A percentile compares a stretch with the other conserved stretches of the same genome.
phyloP scores from a whole-genome alignment of 1,140 invertebrate genomes.

The Zophobas atratus region DNA sequence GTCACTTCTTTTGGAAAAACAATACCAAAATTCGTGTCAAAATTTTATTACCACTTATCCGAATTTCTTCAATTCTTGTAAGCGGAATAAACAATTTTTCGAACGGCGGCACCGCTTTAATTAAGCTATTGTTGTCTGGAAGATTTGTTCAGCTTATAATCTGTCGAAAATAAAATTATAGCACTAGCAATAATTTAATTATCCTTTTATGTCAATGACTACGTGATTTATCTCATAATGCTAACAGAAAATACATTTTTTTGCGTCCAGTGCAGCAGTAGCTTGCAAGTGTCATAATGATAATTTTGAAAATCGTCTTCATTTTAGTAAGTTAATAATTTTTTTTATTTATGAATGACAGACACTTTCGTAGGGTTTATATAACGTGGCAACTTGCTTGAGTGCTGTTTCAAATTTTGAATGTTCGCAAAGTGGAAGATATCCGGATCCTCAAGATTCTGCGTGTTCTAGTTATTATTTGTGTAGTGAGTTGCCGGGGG shows the following conservation, averaged over 20 bases:
- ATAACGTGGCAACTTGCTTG: too few relatives aligned
- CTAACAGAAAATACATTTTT: slow-evolving; percentile 24
- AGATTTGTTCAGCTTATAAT: slow-evolving; percentile 24
- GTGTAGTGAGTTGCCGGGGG: background rate
- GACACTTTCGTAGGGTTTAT: background rate
- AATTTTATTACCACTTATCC: too few relatives aligned
- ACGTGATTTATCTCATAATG: slow-evolving; percentile 8
- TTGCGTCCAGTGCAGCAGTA: background rate
- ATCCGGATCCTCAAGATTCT: slow-evolving; percentile 18
- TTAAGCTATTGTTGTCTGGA: slow-evolving; percentile 23
- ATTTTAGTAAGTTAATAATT: background rate
- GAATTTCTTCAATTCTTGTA: slow-evolving; percentile 16
- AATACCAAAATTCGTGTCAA: too few relatives aligned
- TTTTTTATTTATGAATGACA: background rate
- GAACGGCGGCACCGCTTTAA: background rate
- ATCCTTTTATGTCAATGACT: slow-evolving; percentile 10
- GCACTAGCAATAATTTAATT: slow-evolving; percentile 30
- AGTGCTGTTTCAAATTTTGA: background rate
- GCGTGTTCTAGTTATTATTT: slow-evolving; percentile 37
- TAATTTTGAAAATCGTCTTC: slow-evolving; percentile 1
- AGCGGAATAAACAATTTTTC: slow-evolving; percentile 11
- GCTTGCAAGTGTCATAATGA: slow-evolving; percentile 11
- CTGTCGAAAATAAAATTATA: slow-evolving; percentile 40
- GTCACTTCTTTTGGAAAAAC: too few relatives aligned
- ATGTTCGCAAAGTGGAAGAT: slow-evolving; percentile 25